Evolutionary conservation across 2,888 invertebrate genomes (phyloP).

Genomic region (Troides aeacus): DNA sequence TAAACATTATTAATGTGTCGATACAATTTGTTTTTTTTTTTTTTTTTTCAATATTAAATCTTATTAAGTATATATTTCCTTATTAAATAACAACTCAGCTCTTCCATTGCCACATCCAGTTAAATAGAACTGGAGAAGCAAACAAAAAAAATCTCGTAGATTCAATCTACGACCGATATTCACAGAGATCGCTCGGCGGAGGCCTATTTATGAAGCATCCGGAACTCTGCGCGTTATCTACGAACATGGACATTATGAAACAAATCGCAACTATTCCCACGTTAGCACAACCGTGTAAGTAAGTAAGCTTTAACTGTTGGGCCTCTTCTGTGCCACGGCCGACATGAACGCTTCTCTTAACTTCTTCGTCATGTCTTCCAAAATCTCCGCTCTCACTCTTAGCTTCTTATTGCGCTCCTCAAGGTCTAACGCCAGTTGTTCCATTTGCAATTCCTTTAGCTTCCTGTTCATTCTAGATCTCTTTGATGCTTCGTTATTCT

Average conservation of each 20-base stretch:
- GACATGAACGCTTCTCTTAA: constrained; percentile 83
- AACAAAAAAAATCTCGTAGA: constrained; percentile 20
- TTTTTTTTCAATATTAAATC: constrained; percentile 7
- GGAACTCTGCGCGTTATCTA: constrained; percentile 39
- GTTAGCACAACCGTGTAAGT: not conserved
- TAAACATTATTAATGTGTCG: constrained; percentile 32
- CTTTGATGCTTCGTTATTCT: constrained; percentile 89
- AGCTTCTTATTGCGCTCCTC: constrained; percentile 83
- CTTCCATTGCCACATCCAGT: constrained; percentile 21
- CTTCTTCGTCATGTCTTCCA: constrained; percentile 84
- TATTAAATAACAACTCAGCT: constrained; percentile 1
- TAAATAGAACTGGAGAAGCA: constrained; percentile 19
- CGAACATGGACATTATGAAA: constrained; percentile 42
- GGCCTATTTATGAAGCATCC: constrained; percentile 26
- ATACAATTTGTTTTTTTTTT: constrained; percentile 1
- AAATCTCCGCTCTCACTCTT: constrained; percentile 82
- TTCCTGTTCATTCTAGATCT: constrained; percentile 87
- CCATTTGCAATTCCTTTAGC: constrained; percentile 78
- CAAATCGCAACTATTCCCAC: constrained; percentile 23
- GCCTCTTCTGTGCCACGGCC: constrained; percentile 80
- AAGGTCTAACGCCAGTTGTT: constrained; percentile 74
- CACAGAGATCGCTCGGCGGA: constrained; percentile 19
- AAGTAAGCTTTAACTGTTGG: constrained; percentile 32
- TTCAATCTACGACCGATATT: constrained; percentile 23
- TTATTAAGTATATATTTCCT: constrained; percentile 23